Base-by-base conservation (phyloP, 2,113 vertebrate species). In the Syngnathus floridae region DNA sequence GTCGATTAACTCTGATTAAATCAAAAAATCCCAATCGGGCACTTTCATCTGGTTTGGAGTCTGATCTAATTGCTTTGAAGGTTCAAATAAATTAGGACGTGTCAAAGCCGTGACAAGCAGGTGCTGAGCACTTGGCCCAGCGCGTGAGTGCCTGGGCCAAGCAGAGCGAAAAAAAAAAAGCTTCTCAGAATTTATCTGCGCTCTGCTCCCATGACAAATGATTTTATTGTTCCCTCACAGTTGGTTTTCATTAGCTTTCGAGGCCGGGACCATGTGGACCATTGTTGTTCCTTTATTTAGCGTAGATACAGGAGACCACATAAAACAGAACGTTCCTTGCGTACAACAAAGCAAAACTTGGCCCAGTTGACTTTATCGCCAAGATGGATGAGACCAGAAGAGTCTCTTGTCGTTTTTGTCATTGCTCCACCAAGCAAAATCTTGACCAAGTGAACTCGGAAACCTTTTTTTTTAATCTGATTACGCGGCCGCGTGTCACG, bases 171-270 rank as follows among this genome's bases (percentile, higher is more conserved):
- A 90, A 13, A 31, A 31, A 90, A 89, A 86, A 89, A 81, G 80
- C 80, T 75, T 88, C 84, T 76, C 84, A 78, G 87, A 89, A 90
- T 90, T 90, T 88, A 90, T 89, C 85, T 91, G 82, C 87, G 84
- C 79, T 82, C 74, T 78, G 87, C 81, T 91, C 88, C 83, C 88
- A 75, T 77, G 87, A 91, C 90, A 91, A 90, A 90, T 90, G 4
- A 79, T 91, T 91, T 90, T 88, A 89, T 90, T 86, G 86, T 88
- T 88, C 84, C 85, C 83, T 73, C 61, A 90, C 84, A 90, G 87
- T 90, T 90, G 82, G 86, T 91, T 87, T 82, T 92, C 79, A 88
- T 92, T 93, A 87, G 82, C 59, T 46, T 70, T 75, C 63, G 86
- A 78, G 79, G 73, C 80, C 56, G 81, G 85, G 80, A 80, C 57